A percentile compares a stretch with the other conserved stretches of the same genome.
Conservation (phyloP, 2,888 invertebrate species). For the Rhorus exstirpatorius region DNA sequence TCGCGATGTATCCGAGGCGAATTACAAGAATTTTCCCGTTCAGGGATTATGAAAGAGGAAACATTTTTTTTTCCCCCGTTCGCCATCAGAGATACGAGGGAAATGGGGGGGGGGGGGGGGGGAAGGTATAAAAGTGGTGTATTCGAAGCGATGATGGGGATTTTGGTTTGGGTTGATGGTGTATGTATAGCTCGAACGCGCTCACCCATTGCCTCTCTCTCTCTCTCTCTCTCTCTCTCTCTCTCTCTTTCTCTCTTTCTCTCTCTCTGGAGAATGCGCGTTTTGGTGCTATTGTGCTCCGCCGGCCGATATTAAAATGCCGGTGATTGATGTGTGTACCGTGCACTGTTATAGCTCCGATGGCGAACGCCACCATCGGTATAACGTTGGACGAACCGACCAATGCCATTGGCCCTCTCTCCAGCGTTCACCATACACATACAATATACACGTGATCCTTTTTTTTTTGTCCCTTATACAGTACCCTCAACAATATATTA, state of each 20-base stretch:
- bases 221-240: conserved; percentile 9
- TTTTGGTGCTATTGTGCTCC: conserved; percentile 82
- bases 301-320: conserved; percentile 86
- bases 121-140: conserved; percentile 56
- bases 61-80: conserved; percentile 5
- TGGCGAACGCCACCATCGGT: conserved; percentile 70
- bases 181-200: conserved; percentile 33
- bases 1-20: conserved; percentile 69
- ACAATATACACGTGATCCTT: not conserved
- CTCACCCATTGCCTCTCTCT: conserved; percentile 34
- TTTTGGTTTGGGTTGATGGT: conserved; percentile 23
- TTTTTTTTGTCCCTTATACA: conserved; percentile 40
- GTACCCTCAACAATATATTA: not conserved
- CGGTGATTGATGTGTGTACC: conserved; percentile 86
- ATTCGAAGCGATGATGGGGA: conserved; percentile 56
- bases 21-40: conserved; percentile 84
- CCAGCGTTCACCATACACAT: conserved; percentile 9
- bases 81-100: conserved; percentile 51
- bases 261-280: conserved; percentile 74
- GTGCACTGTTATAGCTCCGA: conserved; percentile 79
- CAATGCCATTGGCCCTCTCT: conserved; percentile 44
- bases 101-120: conserved; percentile 54
- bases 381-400: conserved; percentile 72
- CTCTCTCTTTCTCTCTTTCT: conserved; percentile 9
- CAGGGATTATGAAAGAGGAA: conserved; percentile 72